phyloP scores from a whole-genome alignment of 2,797 vertebrate genomes.

The Urophycis tenuis region DNA sequence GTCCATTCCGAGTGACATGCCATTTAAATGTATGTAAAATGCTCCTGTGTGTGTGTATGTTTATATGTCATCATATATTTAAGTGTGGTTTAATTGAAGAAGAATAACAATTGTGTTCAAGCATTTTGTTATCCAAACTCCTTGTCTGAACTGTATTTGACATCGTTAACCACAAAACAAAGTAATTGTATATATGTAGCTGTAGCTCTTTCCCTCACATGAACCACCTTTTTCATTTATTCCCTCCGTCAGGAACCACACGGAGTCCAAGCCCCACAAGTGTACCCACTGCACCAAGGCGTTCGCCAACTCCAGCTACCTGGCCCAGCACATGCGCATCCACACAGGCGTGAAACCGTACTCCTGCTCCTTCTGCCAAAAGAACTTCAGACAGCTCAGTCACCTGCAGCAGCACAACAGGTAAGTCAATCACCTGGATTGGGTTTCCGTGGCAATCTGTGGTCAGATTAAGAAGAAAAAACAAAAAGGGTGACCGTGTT shows the following conservation, averaged over 20 bases:
- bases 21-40: neutral
- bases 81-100: neutral
- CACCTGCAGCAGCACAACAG: constrained; percentile 99
- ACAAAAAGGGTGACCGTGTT: constrained; percentile 15
- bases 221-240: constrained; percentile 27
- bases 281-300: constrained; percentile 98
- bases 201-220: neutral
- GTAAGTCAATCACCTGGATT: constrained; percentile 65
- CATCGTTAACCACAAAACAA: neutral
- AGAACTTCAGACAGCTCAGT: constrained; percentile 97
- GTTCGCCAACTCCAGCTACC: constrained; percentile 98
- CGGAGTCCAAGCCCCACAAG: constrained; percentile 98
- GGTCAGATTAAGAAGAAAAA: neutral
- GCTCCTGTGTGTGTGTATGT: neutral
- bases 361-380: constrained; percentile 93
- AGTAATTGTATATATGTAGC: neutral
- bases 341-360: constrained; percentile 98
- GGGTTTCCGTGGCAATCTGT: constrained; percentile 29
- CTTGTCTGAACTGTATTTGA: neutral
- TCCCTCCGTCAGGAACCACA: constrained; percentile 75
- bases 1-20: neutral
- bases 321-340: constrained; percentile 97
- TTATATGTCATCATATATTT: neutral
- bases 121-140: neutral
- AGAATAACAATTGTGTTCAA: neutral